Percentiles rank a stretch among this genome's conserved stretches.
phyloP scores from a whole-genome alignment of 1,140 invertebrate genomes.

The Plectrocnemia conspersa region DNA sequence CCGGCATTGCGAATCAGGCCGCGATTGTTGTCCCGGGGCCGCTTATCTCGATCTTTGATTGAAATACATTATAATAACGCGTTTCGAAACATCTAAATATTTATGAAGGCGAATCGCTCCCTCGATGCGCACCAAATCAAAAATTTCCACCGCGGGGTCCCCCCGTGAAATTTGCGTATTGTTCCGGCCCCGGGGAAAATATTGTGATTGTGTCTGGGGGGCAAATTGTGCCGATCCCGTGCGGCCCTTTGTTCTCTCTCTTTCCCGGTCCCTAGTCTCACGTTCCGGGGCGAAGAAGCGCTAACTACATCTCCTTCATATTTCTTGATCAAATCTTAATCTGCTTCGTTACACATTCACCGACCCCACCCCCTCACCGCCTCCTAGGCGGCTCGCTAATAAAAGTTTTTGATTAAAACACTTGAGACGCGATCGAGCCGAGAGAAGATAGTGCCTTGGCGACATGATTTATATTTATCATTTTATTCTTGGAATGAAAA shows the following conservation, averaged over 20 bases:
- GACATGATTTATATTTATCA: too few species aligned
- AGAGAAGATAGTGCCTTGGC: too few species aligned
- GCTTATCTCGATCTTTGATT: too few species aligned
- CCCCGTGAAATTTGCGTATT: conserved; percentile 14
- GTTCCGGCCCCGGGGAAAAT: conserved; percentile 9
- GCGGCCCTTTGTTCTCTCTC: conserved; percentile 3
- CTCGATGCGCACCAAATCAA: conserved; percentile 14
- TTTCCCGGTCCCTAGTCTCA: conserved; percentile 4
- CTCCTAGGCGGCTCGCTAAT: neutral
- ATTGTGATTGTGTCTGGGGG: conserved; percentile 11
- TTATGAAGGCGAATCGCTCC: conserved; percentile 7
- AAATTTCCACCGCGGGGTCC: neutral
- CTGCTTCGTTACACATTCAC: conserved; percentile 15
- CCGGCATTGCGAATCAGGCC: too few species aligned
- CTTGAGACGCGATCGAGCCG: too few species aligned
- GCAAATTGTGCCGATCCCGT: conserved; percentile 14
- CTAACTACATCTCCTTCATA: conserved; percentile 3
- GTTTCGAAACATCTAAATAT: conserved; percentile 12
- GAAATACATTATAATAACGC: too few species aligned
- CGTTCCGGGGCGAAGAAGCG: too few species aligned
- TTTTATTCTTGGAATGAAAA: too few species aligned
- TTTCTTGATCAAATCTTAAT: conserved; percentile 17
- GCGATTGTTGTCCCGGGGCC: too few species aligned
- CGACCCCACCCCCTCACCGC: neutral
- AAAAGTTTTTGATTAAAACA: conserved; percentile 22